These are phyloP conservation scores for Bufotes viridis DNA, from an alignment of 2,797 vertebrate species.

Conservation along the genomic window DNA sequence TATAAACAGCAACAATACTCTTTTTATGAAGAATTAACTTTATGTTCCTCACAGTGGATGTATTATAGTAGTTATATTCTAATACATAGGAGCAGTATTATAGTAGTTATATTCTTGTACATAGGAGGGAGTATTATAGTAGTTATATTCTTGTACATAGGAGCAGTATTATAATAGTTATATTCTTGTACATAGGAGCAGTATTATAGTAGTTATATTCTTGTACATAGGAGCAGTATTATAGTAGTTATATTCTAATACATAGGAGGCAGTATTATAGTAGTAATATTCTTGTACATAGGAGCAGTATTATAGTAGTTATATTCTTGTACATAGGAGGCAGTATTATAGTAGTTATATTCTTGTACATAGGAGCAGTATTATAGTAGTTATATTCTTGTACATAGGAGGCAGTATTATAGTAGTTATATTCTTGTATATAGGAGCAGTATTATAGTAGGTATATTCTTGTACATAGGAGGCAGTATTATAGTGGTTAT, in stretches of 20 bases:
- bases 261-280: neutral
- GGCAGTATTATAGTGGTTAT: slow-evolving; percentile 5
- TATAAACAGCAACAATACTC: neutral
- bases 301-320: neutral
- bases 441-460: slow-evolving; percentile 6
- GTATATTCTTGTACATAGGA: neutral
- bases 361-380: neutral
- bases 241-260: neutral
- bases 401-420: slow-evolving; percentile 8
- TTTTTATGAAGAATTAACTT: neutral
- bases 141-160: slow-evolving; percentile 2
- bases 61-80: neutral
- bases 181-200: neutral
- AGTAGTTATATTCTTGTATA: slow-evolving; percentile 8
- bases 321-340: slow-evolving; percentile 8
- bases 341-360: slow-evolving; percentile 2
- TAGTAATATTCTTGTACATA: slow-evolving; percentile 1
- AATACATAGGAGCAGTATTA: neutral
- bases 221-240: slow-evolving; percentile 4
- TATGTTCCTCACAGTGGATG: neutral
- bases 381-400: slow-evolving; percentile 3
- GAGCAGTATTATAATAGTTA: neutral
- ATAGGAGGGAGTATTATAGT: neutral
- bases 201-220: neutral
- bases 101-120: neutral